A percentile compares a stretch with the other conserved stretches of the same genome.
These are phyloP conservation scores for Protophormia terraenovae DNA, from an alignment of 2,888 invertebrate genomes.

Conservation along the genomic window DNA sequence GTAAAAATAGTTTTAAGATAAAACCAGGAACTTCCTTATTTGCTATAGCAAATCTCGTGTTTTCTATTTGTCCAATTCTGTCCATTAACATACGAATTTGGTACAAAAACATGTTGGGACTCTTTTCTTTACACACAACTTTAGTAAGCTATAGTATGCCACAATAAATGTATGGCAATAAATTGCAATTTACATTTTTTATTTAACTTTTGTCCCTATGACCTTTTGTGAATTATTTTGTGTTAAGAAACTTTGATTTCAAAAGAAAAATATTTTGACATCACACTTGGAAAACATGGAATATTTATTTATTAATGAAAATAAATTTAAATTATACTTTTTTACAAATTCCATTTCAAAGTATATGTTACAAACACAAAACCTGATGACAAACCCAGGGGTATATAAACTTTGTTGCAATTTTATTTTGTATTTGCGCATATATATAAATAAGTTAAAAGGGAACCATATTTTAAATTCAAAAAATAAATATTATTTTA, in stretches of 20 bases:
- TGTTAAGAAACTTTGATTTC: not conserved
- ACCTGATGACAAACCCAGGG: not conserved
- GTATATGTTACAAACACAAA: not conserved
- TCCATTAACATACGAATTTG: too few species aligned
- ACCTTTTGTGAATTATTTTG: not conserved
- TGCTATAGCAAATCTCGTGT: too few species aligned
- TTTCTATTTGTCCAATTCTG: too few species aligned
- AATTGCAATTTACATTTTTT: not conserved
- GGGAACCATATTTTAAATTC: not conserved
- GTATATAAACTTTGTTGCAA: not conserved
- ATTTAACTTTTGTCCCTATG: not conserved
- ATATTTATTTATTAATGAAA: not conserved
- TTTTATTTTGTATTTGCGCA: not conserved
- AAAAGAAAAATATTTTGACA: not conserved
- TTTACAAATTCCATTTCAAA: not conserved
- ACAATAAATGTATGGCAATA: not conserved
- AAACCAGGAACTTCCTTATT: too few species aligned
- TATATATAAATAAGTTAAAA: not conserved
- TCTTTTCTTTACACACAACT: not conserved
- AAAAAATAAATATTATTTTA: not conserved
- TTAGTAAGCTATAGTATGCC: not conserved
- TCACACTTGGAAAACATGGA: not conserved
- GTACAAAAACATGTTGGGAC: too few species aligned
- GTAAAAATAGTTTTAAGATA: too few species aligned
- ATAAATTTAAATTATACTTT: not conserved